Percentiles rank a stretch among this genome's conserved stretches.
Evolutionary conservation across 2,888 invertebrate species (phyloP).

Genomic region (Cryptosula pallasiana): DNA sequence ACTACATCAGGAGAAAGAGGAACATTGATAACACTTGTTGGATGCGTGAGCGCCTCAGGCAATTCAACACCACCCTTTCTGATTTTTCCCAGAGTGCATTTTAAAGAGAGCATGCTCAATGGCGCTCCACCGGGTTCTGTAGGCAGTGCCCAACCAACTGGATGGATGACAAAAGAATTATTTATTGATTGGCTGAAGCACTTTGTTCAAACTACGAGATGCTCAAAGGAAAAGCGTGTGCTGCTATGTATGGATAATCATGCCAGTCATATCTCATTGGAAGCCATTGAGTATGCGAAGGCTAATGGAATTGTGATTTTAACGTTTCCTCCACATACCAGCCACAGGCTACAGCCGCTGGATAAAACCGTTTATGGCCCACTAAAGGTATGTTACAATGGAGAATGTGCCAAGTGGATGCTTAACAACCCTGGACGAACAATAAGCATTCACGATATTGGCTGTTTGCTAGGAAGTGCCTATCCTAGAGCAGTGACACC

Average conservation of each 20-base stretch:
- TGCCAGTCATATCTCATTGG: slow-evolving; percentile 34
- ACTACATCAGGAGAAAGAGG: slow-evolving; percentile 26
- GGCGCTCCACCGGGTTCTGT: slow-evolving; percentile 24
- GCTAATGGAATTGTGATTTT: slow-evolving; percentile 50
- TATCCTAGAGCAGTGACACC: no score
- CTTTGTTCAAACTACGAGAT: slow-evolving; percentile 34
- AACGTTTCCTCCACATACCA: no score
- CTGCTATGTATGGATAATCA: slow-evolving; percentile 38
- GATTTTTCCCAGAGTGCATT: background rate
- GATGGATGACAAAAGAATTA: no score
- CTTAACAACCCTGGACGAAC: no score
- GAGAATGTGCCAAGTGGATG: no score
- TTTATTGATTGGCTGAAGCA: slow-evolving; percentile 31
- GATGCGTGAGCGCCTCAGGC: background rate
- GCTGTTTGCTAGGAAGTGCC: no score
- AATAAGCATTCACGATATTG: no score
- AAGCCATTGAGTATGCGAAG: no score
- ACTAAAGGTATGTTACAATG: no score
- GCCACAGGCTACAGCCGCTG: no score
- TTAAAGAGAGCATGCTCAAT: slow-evolving; percentile 23
- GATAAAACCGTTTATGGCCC: no score
- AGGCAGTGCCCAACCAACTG: slow-evolving; percentile 17
- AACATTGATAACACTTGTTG: slow-evolving; percentile 18
- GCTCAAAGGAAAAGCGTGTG: slow-evolving; percentile 34
- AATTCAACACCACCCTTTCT: background rate